Base-by-base conservation (phyloP, 2,888 invertebrate species). In the Abrostola triplasia region DNA sequence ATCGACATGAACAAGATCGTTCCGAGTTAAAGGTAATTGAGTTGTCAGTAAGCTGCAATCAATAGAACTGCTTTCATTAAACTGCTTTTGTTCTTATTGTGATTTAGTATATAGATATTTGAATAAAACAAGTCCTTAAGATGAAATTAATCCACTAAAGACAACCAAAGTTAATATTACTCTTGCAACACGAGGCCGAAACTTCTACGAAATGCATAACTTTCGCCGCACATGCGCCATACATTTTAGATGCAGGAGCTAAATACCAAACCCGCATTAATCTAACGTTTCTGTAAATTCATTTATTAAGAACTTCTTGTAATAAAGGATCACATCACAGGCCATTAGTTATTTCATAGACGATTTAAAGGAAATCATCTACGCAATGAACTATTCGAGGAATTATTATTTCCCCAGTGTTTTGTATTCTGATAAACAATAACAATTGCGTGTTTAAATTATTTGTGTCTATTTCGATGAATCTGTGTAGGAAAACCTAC, bases 221-320 rank as follows among this genome's bases (percentile, higher is more conserved):
- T 2, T 24, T 24, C 24, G 24, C 24, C 24, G 24, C 4, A 24
- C 24, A 24, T 24, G 24, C 24, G 24, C 24, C 24, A 24, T 24
- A 24, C 24, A 24, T 24, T n/a, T n/a, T n/a, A 24, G n/a, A 11
- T 38, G 10, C n/a, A 6, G 11, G 38, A 24, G 5, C 38, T 36
- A 6, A 35, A 44, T 44, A 59, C 11, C 12, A 6, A 47, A 47
- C 8, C 5, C 1, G 24, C 24, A 12, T 37, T 8, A 51, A 37
- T 37, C 37, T 37, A 24, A 48, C 8, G 11, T 38, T 68, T n/a
- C 6, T 12, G 35, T 40, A 10, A 5, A 53, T 12, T 36, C 13
- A 54, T 68, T 41, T 41, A 64, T 51, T 42, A 24, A 24, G 24
- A 24, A 55, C 5, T 70, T 70, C 54, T 58, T 24, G 11, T 8